Evolutionary conservation across 2,113 vertebrate genomes (phyloP).

Genomic region (Numida meleagris): DNA sequence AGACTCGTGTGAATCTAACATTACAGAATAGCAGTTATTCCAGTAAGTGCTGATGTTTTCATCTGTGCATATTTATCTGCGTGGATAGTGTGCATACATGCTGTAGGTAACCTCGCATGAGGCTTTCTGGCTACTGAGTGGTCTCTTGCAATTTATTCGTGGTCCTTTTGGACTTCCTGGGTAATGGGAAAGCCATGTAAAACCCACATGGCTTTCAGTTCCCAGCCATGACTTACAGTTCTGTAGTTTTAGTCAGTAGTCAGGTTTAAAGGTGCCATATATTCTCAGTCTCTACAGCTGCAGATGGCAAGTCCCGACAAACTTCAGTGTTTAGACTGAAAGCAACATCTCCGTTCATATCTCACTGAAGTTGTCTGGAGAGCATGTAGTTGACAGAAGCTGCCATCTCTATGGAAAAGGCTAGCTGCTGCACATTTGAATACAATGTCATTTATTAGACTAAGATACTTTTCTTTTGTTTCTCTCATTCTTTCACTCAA

Average conservation of each 20-base stretch:
- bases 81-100: not conserved
- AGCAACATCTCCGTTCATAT: not conserved
- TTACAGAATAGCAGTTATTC: not conserved
- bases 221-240: not conserved
- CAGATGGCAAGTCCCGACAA: not conserved
- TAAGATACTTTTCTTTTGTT: not conserved
- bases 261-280: not conserved
- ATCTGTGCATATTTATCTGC: fast-evolving
- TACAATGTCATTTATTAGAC: not conserved
- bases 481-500: not conserved
- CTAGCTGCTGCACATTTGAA: not conserved
- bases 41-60: not conserved
- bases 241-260: not conserved
- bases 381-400: not conserved
- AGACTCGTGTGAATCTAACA: not conserved
- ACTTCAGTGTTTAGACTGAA: not conserved
- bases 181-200: not conserved
- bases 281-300: not conserved
- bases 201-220: not conserved
- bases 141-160: not conserved
- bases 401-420: not conserved
- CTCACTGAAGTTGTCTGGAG: not conserved
- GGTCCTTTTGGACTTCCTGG: not conserved
- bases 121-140: not conserved
- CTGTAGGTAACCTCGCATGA: not conserved